These are phyloP conservation scores for Dyspetes luteomarginatus DNA, from an alignment of 2,888 invertebrate species.

Conservation along the genomic window DNA sequence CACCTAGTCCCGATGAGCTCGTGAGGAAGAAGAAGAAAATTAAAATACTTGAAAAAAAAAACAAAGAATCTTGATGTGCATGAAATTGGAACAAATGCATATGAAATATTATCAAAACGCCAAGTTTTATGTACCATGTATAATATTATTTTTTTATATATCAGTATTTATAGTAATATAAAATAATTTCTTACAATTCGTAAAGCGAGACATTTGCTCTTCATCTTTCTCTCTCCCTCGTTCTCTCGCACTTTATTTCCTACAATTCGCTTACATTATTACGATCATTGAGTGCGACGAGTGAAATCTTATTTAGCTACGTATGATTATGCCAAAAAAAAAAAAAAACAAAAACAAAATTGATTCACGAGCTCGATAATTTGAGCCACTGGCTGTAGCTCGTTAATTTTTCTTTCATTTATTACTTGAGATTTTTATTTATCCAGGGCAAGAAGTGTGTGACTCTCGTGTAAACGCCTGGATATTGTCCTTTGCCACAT, in stretches of 20 bases:
- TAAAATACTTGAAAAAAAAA: no score
- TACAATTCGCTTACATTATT: conserved; percentile 5
- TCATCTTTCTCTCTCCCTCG: not conserved
- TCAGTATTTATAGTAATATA: conserved; percentile 76
- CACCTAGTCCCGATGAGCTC: conserved; percentile 81
- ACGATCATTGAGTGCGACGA: conserved; percentile 5
- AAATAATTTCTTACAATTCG: conserved; percentile 74
- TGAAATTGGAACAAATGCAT: conserved; percentile 1
- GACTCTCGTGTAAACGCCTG: conserved; percentile 94
- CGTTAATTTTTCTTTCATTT: conserved; percentile 11
- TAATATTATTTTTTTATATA: conserved; percentile 75
- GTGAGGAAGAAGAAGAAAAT: conserved; percentile 3
- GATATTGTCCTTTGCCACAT: conserved; percentile 95
- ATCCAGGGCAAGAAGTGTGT: conserved; percentile 94
- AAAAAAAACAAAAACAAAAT: not conserved
- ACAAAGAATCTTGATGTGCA: conserved; percentile 22
- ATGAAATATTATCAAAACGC: conserved; percentile 36
- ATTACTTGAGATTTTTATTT: conserved; percentile 90
- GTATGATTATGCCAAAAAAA: not conserved
- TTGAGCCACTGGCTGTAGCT: not conserved
- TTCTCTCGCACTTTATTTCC: not conserved
- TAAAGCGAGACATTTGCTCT: conserved; percentile 41
- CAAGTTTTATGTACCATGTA: conserved; percentile 56
- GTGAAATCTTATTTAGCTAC: not conserved
- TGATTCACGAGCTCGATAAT: conserved; percentile 4